phyloP scores from a whole-genome alignment of 2,797 vertebrate genomes.

The Anolis apletophallus region DNA sequence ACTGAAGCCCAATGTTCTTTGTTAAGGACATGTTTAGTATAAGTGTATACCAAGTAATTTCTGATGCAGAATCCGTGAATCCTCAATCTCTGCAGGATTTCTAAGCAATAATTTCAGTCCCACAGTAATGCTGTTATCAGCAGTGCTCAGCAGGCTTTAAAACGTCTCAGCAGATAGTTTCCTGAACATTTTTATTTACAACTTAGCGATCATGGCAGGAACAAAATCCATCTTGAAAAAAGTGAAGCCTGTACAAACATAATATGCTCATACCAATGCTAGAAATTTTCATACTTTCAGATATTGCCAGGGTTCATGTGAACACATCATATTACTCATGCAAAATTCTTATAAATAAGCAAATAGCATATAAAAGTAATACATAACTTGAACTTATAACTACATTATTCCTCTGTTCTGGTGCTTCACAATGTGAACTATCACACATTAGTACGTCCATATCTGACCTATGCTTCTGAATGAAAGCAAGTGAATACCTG shows the following conservation, averaged over 20 bases:
- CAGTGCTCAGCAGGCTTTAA: not conserved
- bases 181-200: constrained; percentile 3
- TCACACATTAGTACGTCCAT: not conserved
- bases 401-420: not conserved
- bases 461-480: not conserved
- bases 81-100: not conserved
- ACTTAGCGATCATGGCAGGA: not conserved
- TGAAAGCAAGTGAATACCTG: not conserved
- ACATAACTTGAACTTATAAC: not conserved
- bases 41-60: constrained; percentile 22
- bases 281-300: not conserved
- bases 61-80: not conserved
- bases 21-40: constrained; percentile 15
- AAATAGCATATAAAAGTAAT: not conserved
- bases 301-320: not conserved
- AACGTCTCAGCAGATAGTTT: not conserved
- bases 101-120: not conserved
- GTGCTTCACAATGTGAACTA: not conserved
- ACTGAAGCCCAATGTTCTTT: constrained; percentile 22
- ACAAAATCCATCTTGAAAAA: not conserved
- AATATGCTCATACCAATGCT: not conserved
- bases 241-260: not conserved
- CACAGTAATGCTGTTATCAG: constrained; percentile 21
- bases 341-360: not conserved
- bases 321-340: not conserved